A percentile compares a stretch with the other conserved stretches of the same genome.
Conservation (phyloP, 2,113 vertebrate genomes). For the Delphinapterus leucas region DNA sequence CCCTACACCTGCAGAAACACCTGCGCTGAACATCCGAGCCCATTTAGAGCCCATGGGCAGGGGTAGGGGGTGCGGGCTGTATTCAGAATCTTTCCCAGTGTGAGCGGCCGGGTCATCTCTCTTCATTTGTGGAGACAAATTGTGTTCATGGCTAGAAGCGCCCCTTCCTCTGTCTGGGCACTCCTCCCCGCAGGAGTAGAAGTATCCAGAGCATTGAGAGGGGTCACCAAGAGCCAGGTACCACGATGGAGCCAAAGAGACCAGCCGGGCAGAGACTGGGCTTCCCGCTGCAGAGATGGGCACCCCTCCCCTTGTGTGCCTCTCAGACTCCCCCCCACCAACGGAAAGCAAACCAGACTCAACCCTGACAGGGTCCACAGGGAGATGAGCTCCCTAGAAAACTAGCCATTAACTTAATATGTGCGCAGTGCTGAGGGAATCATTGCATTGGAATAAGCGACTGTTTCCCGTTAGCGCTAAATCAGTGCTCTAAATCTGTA, state of each 20-base stretch:
- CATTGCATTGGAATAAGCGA: accelerated
- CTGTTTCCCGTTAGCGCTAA: accelerated
- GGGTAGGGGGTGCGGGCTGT: accelerated
- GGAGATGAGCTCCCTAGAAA: not conserved
- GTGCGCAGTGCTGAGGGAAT: accelerated
- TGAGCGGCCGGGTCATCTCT: not conserved
- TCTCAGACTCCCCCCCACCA: not conserved
- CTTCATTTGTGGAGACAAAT: no score
- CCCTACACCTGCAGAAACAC: accelerated
- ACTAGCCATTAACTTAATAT: accelerated
- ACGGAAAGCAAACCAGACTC: not conserved
- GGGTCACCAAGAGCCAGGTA: not conserved
- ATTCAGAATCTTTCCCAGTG: not conserved
- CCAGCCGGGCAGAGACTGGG: not conserved
- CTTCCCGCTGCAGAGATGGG: accelerated
- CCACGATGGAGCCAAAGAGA: not conserved
- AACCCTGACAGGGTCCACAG: accelerated
- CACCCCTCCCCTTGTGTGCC: not conserved
- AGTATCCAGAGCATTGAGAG: not conserved
- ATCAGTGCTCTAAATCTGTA: not conserved
- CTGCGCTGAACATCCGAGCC: no score
- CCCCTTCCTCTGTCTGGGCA: not conserved
- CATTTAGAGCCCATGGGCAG: not conserved
- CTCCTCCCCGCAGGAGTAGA: not conserved
- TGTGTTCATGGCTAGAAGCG: not conserved